Conservation (phyloP, 2,888 invertebrate genomes). For the Pyralis farinalis region DNA sequence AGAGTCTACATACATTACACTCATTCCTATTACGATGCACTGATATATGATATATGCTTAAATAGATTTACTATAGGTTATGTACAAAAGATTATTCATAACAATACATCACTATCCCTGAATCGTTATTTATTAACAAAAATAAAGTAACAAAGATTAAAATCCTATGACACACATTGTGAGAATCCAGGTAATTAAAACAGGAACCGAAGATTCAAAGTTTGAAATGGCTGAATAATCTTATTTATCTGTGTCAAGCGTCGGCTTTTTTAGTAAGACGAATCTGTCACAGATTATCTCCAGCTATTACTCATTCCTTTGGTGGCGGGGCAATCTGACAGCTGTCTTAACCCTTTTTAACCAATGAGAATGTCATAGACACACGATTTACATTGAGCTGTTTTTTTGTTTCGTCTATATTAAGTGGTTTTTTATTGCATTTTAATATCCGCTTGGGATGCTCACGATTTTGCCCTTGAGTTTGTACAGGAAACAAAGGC, state of each 20-base stretch:
- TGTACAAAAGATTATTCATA: too few species aligned
- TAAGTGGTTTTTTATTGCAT: slow-evolving; percentile 55
- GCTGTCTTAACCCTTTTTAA: slow-evolving; percentile 79
- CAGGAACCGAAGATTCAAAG: slow-evolving; percentile 58
- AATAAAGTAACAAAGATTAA: slow-evolving; percentile 28
- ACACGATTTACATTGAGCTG: slow-evolving; percentile 59
- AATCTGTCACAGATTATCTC: slow-evolving; percentile 79
- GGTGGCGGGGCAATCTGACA: slow-evolving; percentile 71
- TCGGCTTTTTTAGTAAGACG: slow-evolving; percentile 75
- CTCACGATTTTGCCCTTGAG: slow-evolving; percentile 19
- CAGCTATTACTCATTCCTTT: slow-evolving; percentile 71
- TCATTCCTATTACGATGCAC: too few species aligned
- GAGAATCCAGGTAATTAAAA: slow-evolving; percentile 78
- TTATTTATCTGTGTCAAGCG: slow-evolving; percentile 75
- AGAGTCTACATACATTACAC: too few species aligned
- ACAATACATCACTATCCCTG: neutral
- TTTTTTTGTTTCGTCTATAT: slow-evolving; percentile 46
- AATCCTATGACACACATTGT: slow-evolving; percentile 60
- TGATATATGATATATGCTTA: too few species aligned
- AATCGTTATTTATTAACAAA: neutral
- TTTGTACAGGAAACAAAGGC: slow-evolving; percentile 3
- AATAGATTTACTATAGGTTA: too few species aligned
- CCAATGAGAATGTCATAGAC: slow-evolving; percentile 75
- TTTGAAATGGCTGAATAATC: slow-evolving; percentile 68
- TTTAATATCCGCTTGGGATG: slow-evolving; percentile 40